phyloP scores from a whole-genome alignment of 2,113 vertebrate species.

The Mesocricetus auratus region DNA sequence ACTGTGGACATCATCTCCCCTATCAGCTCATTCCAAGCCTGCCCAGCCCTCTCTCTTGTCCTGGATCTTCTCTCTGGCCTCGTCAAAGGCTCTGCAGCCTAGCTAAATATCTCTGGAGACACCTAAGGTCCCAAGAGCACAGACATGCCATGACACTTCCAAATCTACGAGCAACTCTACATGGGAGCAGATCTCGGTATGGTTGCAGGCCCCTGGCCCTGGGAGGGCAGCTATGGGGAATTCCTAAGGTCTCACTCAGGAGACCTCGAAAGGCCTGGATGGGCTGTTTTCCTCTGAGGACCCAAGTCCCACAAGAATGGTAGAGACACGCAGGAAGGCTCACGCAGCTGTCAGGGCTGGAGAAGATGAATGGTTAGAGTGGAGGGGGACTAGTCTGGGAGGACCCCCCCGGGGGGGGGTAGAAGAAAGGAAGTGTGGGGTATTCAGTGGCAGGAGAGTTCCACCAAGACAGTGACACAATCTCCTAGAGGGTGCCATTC shows the following conservation, averaged over 20 bases:
- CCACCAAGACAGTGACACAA: not conserved
- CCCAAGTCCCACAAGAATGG: not conserved
- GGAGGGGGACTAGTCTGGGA: accelerated
- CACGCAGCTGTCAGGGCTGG: not conserved
- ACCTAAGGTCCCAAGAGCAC: not conserved
- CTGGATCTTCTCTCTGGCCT: conserved; percentile 61
- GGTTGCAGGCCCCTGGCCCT: accelerated
- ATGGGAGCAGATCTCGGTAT: not conserved
- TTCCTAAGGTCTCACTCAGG: not conserved
- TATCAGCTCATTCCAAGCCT: conserved; percentile 46
- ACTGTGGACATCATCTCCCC: not conserved
- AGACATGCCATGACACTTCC: conserved; percentile 60
- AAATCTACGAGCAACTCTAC: not conserved
- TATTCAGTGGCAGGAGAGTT: not conserved
- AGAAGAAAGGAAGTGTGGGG: not conserved
- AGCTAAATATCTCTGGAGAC: not conserved
- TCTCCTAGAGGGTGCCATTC: not conserved
- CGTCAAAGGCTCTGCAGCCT: not conserved
- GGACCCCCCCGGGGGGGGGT: not conserved
- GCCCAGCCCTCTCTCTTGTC: conserved; percentile 3
- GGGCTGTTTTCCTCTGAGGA: not conserved
- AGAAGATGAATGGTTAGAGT: not conserved
- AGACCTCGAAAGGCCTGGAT: not conserved
- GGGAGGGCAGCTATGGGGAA: not conserved
- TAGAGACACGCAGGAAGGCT: not conserved